A percentile compares a stretch with the other conserved stretches of the same genome.
Evolutionary conservation across 53 echinoderm and acorn worm species (phyloP).

Genomic region (Hippasteria phrygiana): DNA sequence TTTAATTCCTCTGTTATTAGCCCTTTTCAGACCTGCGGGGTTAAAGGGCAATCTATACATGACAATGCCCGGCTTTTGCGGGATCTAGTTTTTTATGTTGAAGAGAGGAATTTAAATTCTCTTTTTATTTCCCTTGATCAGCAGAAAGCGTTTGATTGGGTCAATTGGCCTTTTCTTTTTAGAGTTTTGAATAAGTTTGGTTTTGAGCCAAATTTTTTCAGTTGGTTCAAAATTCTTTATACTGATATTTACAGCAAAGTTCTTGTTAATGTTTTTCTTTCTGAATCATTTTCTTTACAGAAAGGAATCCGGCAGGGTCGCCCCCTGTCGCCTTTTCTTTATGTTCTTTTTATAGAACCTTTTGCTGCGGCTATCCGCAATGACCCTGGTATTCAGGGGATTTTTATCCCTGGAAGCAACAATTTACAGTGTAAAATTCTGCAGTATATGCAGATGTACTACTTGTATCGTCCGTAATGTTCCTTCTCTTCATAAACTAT

Average conservation of each 20-base stretch:
- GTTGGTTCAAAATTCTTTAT: slow-evolving; percentile 68
- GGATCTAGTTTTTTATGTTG: slow-evolving; percentile 49
- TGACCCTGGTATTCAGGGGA: background rate
- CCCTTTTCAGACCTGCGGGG: slow-evolving; percentile 31
- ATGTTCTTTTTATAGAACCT: slow-evolving; percentile 35
- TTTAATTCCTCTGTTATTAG: slow-evolving; percentile 7
- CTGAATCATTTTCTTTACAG: slow-evolving; percentile 16
- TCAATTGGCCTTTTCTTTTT: slow-evolving; percentile 48
- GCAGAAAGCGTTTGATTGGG: slow-evolving; percentile 55
- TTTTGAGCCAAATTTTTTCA: slow-evolving; percentile 55
- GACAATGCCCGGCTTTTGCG: slow-evolving; percentile 26
- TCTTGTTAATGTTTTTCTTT: slow-evolving; percentile 53
- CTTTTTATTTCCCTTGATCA: slow-evolving; percentile 60
- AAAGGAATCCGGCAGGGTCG: slow-evolving; percentile 66
- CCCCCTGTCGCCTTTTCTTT: slow-evolving; percentile 3
- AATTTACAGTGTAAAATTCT: background rate
- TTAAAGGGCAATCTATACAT: slow-evolving; percentile 44
- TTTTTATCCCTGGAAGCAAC: background rate
- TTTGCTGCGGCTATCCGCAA: background rate
- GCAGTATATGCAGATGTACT: too few species aligned
- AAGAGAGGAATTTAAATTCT: background rate
- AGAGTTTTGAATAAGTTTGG: slow-evolving; percentile 25
- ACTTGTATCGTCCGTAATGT: slow-evolving; percentile 8
- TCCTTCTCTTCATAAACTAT: background rate
- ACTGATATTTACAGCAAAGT: slow-evolving; percentile 56